Conservation (phyloP, 2,797 vertebrate genomes). For the Amblyraja radiata region DNA sequence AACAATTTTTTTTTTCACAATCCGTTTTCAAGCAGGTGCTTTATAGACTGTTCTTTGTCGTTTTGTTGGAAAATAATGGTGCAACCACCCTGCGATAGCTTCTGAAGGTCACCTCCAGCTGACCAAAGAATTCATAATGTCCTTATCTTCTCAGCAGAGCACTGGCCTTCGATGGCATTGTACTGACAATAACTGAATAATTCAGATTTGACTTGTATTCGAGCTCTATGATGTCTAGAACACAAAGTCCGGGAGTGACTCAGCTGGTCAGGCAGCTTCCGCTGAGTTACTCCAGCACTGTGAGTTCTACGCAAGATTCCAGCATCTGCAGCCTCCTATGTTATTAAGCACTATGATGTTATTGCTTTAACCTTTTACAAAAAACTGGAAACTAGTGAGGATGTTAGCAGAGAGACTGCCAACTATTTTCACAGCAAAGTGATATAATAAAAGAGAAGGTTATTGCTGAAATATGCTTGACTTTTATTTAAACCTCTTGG, state of each 20-base stretch:
- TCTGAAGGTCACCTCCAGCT: neutral
- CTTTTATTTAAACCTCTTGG: neutral
- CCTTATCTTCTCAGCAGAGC: neutral
- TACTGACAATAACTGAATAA: neutral
- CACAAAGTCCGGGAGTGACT: no score
- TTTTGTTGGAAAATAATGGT: neutral
- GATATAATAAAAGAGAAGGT: neutral
- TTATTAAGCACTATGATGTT: neutral
- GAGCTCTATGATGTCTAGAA: neutral
- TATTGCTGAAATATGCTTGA: neutral
- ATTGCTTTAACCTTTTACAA: neutral
- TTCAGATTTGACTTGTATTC: conserved; percentile 16
- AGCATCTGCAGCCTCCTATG: no score
- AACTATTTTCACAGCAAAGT: conserved; percentile 10
- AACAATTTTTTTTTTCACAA: neutral
- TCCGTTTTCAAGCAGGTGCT: neutral
- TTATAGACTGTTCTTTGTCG: neutral
- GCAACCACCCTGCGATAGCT: neutral
- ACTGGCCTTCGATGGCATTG: neutral
- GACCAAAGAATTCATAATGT: neutral
- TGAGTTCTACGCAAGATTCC: no score
- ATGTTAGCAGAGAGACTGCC: neutral
- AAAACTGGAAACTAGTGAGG: neutral
- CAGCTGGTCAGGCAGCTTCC: no score
- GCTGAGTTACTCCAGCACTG: no score